phyloP scores from a whole-genome alignment of 2,888 invertebrate species.

The Scaptomyza cyrtandrae region DNA sequence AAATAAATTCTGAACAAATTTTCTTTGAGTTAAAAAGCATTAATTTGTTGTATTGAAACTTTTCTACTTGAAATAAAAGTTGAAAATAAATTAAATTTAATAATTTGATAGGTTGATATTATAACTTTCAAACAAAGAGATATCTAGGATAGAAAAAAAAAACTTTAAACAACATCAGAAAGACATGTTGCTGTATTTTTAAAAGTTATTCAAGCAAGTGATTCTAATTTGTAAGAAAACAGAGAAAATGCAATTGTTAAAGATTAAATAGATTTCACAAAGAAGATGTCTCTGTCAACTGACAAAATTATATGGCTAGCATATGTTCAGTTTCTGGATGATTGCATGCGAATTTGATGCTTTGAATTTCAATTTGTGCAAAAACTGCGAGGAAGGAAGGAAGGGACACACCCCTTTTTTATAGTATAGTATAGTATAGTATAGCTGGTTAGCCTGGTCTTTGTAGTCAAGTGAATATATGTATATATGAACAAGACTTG shows the following conservation, averaged over 20 bases:
- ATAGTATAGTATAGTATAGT: background rate
- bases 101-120: no score
- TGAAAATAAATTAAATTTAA: no score
- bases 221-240: conserved; percentile 2
- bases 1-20: background rate
- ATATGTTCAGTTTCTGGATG: conserved; percentile 77
- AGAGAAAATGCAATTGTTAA: background rate
- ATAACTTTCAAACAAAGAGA: no score
- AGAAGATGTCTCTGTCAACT: conserved; percentile 18
- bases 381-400: background rate
- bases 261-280: conserved; percentile 10
- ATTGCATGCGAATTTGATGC: conserved; percentile 68
- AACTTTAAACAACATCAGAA: no score
- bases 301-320: conserved; percentile 63
- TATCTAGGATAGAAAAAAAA: no score
- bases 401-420: conserved; percentile 57
- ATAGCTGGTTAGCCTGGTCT: background rate
- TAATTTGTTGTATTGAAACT: no score
- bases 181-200: no score
- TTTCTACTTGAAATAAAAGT: no score
- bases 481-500: conserved; percentile 40
- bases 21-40: no score
- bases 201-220: conserved; percentile 9
- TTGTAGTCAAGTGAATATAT: conserved; percentile 47
- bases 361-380: conserved; percentile 71